Evolutionary conservation across 2,797 vertebrate genomes (phyloP).

Genomic region (Meriones psammophilus): DNA sequence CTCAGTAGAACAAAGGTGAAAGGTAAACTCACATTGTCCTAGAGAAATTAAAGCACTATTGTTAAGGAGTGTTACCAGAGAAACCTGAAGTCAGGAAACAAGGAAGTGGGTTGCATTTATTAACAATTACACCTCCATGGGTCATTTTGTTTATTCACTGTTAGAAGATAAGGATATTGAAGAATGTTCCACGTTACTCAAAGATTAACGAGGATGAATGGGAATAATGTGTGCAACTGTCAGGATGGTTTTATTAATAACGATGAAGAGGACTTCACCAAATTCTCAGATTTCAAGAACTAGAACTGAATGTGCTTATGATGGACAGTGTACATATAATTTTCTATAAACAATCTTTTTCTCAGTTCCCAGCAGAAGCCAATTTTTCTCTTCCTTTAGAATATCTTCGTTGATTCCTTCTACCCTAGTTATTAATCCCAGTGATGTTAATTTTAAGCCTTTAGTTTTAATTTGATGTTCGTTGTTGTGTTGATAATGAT

Average conservation of each 20-base stretch:
- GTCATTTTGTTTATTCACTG: background rate
- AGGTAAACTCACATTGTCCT: background rate
- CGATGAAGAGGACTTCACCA: background rate
- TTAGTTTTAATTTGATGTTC: conserved; percentile 4
- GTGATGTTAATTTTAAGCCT: background rate
- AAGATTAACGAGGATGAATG: background rate
- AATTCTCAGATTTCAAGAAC: conserved; percentile 16
- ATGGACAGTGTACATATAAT: background rate
- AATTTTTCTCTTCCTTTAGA: background rate
- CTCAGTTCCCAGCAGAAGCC: background rate
- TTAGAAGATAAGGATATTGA: background rate
- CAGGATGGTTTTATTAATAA: background rate
- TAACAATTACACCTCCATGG: background rate
- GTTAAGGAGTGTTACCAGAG: background rate
- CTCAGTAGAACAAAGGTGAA: background rate
- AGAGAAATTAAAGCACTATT: conserved; percentile 24
- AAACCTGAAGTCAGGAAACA: background rate
- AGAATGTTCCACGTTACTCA: background rate
- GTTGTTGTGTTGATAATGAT: background rate
- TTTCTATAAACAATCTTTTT: background rate
- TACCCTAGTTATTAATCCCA: background rate
- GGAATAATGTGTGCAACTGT: background rate
- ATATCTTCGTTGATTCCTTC: background rate
- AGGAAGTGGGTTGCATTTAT: background rate
- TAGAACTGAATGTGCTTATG: conserved; percentile 21